Percentiles rank a stretch among this genome's conserved stretches.
Conservation (phyloP, 2,888 invertebrate species). For the Drosophila diplacantha region DNA sequence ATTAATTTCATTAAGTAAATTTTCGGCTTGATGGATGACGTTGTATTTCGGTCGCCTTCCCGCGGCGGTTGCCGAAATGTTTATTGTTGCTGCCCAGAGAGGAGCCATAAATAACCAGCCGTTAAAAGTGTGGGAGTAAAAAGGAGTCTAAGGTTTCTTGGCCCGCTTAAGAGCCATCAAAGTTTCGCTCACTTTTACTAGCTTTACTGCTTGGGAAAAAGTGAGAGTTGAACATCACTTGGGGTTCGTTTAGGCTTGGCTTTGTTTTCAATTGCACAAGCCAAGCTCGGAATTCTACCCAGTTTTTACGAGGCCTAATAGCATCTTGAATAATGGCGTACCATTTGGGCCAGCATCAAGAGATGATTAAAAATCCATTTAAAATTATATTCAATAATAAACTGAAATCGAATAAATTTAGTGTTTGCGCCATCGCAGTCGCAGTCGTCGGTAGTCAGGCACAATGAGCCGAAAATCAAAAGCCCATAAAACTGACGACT, state of each 20-base stretch:
- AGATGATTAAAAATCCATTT: constrained; percentile 66
- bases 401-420: constrained; percentile 54
- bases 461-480: constrained; percentile 60
- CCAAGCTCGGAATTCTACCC: constrained; percentile 22
- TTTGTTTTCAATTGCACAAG: constrained; percentile 12
- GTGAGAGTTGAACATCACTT: constrained; percentile 12
- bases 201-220: background rate
- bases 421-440: constrained; percentile 32
- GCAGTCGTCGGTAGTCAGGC: constrained; percentile 5
- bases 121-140: constrained; percentile 22
- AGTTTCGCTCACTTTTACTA: constrained; percentile 3
- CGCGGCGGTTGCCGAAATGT: constrained; percentile 64
- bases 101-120: constrained; percentile 19
- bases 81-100: constrained; percentile 53
- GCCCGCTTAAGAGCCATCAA: background rate
- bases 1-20: constrained; percentile 74
- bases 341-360: constrained; percentile 55
- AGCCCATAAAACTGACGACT: constrained; percentile 70
- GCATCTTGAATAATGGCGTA: constrained; percentile 52
- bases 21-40: constrained; percentile 66
- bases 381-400: constrained; percentile 65
- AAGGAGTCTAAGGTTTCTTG: background rate
- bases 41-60: constrained; percentile 54
- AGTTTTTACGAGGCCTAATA: constrained; percentile 28
- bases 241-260: background rate